Conservation (phyloP, 2,888 invertebrate species). For the Drosophila borealis region DNA sequence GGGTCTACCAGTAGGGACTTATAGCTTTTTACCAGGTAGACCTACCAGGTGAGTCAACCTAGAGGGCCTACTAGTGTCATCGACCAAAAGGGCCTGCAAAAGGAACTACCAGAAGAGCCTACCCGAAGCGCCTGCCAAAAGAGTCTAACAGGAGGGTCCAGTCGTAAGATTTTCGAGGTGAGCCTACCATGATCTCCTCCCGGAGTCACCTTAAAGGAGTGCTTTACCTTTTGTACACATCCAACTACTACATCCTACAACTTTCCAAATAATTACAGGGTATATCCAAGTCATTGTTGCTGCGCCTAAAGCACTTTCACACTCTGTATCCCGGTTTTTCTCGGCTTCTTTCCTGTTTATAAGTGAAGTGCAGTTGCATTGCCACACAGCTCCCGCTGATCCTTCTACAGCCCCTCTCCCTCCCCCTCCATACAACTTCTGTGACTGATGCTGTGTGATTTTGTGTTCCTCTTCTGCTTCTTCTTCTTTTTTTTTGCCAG, state of each 20-base stretch:
- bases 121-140: no score
- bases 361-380: constrained; percentile 62
- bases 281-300: not conserved
- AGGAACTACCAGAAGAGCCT: no score
- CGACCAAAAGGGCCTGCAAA: no score
- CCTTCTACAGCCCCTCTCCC: not conserved
- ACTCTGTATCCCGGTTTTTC: constrained; percentile 20
- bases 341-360: constrained; percentile 59
- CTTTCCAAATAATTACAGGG: constrained; percentile 7
- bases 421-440: not conserved
- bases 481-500: constrained; percentile 20
- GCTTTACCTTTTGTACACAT: no score
- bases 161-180: no score
- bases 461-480: constrained; percentile 3
- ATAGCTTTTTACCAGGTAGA: no score
- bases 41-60: no score
- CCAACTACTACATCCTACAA: not conserved
- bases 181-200: no score
- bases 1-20: no score
- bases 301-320: not conserved
- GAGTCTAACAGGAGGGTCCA: no score
- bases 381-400: constrained; percentile 25
- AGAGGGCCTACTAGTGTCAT: no score
- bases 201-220: no score
- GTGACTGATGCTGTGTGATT: not conserved